A percentile compares a stretch with the other conserved stretches of the same genome.
Evolutionary conservation across 2,113 vertebrate species (phyloP).

Genomic region (Sphyrna mokarran): DNA sequence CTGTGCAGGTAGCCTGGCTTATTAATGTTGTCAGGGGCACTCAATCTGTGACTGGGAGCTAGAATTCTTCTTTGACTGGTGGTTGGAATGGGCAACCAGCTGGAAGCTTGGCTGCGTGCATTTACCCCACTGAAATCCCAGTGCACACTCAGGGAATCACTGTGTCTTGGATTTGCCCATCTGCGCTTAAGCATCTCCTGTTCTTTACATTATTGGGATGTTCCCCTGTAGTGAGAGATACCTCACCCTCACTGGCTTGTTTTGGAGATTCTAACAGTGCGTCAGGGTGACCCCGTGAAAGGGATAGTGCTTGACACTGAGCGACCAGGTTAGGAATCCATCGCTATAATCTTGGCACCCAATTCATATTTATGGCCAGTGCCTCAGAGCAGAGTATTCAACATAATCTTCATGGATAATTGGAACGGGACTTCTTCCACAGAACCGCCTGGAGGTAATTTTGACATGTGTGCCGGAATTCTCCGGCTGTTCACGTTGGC

Average conservation of each 20-base stretch:
- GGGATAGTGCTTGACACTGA: not conserved
- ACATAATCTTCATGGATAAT: not conserved
- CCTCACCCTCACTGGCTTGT: no score
- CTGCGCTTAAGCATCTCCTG: not conserved
- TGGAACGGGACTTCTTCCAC: not conserved
- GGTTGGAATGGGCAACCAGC: not conserved
- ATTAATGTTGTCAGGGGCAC: not conserved
- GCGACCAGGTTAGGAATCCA: not conserved
- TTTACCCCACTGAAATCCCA: not conserved
- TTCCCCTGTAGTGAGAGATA: not conserved
- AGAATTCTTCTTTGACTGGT: not conserved
- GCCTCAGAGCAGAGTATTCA: not conserved
- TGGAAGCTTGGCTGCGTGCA: not conserved
- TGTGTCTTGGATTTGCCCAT: not conserved
- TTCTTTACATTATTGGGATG: not conserved
- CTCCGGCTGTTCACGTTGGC: no score
- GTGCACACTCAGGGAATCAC: not conserved
- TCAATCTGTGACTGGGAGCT: not conserved
- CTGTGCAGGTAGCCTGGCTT: not conserved
- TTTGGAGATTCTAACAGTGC: not conserved
- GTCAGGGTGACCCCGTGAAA: not conserved
- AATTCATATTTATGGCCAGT: not conserved
- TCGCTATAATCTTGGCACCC: not conserved
- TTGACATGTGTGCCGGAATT: not conserved
- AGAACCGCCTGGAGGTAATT: not conserved